Evolutionary conservation across 2,888 invertebrate genomes (phyloP), one percentile per base, ranked within the genome.

Genomic region (Netelia inedita): DNA sequence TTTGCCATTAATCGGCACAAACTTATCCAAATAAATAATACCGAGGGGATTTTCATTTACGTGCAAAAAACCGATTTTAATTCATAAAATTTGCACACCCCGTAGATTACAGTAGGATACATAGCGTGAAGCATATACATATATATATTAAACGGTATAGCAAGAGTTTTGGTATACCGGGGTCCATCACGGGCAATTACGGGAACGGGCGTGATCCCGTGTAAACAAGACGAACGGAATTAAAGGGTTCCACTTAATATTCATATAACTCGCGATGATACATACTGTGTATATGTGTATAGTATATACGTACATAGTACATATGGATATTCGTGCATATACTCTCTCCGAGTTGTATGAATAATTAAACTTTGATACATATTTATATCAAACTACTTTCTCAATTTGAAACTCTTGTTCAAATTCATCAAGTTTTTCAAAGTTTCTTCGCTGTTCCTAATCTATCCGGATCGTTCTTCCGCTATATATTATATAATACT

Each of bases 221-320:
- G 83, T 83, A 84, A 84, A 84, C 83, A 80, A 84, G 83, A 80
- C 80, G 76, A 76, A 68, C 75, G 68, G 72, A 80, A 84, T 84
- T 84, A 84, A 84, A 80, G 76, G 76, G 72, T 61, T 79, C 68
- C 76, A 76, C 76, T 76, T 68, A 76, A 76, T 76, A 76, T 76
- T 76, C 76, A 76, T 76, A 68, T 66, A 68, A 68, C 76, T 68
- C 68, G 68, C 35, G 23, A 43, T 68, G 23, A 76, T 76, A 53
- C 55, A 68, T 46, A 46, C 14, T 46, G 10, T 46, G 14, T 46
- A 46, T 46, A 46, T 46, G 10, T 0, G 14, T 46, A 46, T 46
- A 11, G 66, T 75, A 75, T 75, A 65, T 66, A 75, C 66, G 66
- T 46, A 46, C 14, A 46, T 6, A 46, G 28, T 46, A 46, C 14